Base-by-base conservation (phyloP, 2,888 invertebrate species). In the Ellobium chinense region DNA sequence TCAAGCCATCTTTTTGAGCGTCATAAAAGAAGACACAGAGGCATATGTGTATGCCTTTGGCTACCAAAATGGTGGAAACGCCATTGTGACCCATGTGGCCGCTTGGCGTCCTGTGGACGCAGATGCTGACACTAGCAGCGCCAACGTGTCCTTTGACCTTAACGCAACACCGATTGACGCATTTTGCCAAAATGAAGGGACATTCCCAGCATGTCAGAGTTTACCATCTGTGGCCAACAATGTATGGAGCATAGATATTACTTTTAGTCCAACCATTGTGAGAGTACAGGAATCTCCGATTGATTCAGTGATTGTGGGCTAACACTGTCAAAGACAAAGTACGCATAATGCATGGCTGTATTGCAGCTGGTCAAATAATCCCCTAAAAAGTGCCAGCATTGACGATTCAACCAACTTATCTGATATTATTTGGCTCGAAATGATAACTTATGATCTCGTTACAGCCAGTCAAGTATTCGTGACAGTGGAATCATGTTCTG, bases 101-200 rank as follows among this genome's bases (percentile, higher is more conserved):
- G 88, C 84, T n/a, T 88, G 88, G 88, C 80, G 85, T 62, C 88
- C 88, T 0, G 68, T 85, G 2, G 85, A 82, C 56, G 83, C 80
- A 0, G 60, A 7, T 21, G 7, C 21, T n/a, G n/a, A 7, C 5
- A 60, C 60, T 14, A 7, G 7, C n/a, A 24, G n/a, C 5, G 21
- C n/a, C 60, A 60, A 7, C n/a, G 60, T 60, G 14, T 14, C 14
- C 7, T 60, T 60, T n/a, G 7, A 60, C 14, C 60, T 24, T 5
- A 7, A n/a, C 27, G 60, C 60, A 7, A 7, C 9, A n/a, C 60
- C 60, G 7, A 7, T 27, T 7, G 60, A 21, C 12, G 60, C 27
- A 27, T 60, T 60, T 27, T 60, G 60, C n/a, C n/a, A 60, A 21
- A n/a, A 14, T 7, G 27, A 27, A 5, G 60, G 60, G n/a, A n/a